These are phyloP conservation scores for Urophycis tenuis DNA, from an alignment of 2,797 vertebrate species.

Conservation along the genomic window DNA sequence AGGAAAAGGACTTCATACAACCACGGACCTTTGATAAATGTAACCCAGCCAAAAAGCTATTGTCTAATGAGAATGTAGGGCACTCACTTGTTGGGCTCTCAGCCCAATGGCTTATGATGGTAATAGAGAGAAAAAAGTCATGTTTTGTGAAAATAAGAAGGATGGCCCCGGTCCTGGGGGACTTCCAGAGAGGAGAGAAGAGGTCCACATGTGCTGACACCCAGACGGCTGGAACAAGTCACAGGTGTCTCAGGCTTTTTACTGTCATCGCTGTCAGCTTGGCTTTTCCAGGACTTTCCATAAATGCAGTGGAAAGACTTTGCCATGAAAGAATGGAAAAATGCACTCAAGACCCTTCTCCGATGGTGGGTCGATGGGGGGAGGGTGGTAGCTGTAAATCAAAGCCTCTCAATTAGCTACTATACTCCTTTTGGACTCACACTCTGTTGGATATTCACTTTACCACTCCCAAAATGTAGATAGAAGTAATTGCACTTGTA, in stretches of 20 bases:
- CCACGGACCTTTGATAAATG: background rate
- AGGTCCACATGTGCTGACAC: slow-evolving; percentile 58
- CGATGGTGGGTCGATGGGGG: slow-evolving; percentile 43
- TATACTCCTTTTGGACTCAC: slow-evolving; percentile 37
- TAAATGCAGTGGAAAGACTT: slow-evolving; percentile 65
- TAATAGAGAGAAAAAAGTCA: too few relatives aligned
- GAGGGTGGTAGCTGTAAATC: slow-evolving; percentile 38
- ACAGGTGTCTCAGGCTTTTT: slow-evolving; percentile 63
- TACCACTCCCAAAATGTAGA: background rate
- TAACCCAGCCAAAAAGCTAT: too few relatives aligned
- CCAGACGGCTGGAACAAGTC: slow-evolving; percentile 67
- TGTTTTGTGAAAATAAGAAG: too few relatives aligned
- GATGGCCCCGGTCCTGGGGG: background rate
- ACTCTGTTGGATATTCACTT: slow-evolving; percentile 41
- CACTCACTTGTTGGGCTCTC: too few relatives aligned
- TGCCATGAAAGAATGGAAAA: slow-evolving; percentile 63
- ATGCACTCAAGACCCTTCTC: slow-evolving; percentile 38
- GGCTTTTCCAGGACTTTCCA: slow-evolving; percentile 61
- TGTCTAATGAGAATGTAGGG: too few relatives aligned
- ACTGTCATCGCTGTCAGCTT: slow-evolving; percentile 64
- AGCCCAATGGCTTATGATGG: too few relatives aligned
- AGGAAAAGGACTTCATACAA: background rate
- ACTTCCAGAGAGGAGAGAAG: slow-evolving; percentile 35
- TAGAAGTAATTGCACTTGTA: background rate
- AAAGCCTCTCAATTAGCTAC: slow-evolving; percentile 37